Base-by-base conservation (phyloP, 2,888 invertebrate genomes). In the Halictus quadricinctus region DNA sequence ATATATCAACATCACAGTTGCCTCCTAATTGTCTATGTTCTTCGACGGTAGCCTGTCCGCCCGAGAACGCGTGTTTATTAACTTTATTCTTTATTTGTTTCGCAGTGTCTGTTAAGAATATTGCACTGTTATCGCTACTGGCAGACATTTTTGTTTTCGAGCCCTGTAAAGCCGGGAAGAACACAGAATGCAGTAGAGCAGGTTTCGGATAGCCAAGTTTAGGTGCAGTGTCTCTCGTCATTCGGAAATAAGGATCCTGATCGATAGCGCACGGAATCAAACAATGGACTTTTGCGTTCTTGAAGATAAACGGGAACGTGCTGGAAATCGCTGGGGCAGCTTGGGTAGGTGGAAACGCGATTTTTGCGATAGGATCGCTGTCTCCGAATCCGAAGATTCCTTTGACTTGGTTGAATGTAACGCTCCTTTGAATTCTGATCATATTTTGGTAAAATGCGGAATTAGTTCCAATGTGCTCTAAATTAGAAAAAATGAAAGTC, bases 241-340 rank as follows among this genome's bases (percentile, higher is more conserved):
- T 99, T 54, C 99, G 96, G 95, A 99, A 99, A 95, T 99, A 99
- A 0, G 99, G 99, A 95, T 99, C 99, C 96, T 99, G 99, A 95
- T 99, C 99, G 89, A 99, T 99, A 13, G 99, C 99, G 95, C 99
- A 99, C 0, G 99, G 99, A 87, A 99, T 99, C 5, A 99, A 95
- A 92, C 97, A 97, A 6, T 96, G 97, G 73, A 98, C 95, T 91
- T 97, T 97, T 92, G 96, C 96, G 76, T 96, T 95, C 0, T 96
- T 97, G 94, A 99, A 99, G 92, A 99, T 98, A 85, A 97, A 97
- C 0, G 99, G 99, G 94, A 99, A 98, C 15, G 98, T 97, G 2
- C 97, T 97, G 0, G 98, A 98, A 90, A 99, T 96, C 1, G 98
- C 97, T 0, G 99, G 99, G 0, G 99, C 98, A 0, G 99, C 99